phyloP scores from a whole-genome alignment of 2,797 vertebrate genomes.

The Varecia variegata region DNA sequence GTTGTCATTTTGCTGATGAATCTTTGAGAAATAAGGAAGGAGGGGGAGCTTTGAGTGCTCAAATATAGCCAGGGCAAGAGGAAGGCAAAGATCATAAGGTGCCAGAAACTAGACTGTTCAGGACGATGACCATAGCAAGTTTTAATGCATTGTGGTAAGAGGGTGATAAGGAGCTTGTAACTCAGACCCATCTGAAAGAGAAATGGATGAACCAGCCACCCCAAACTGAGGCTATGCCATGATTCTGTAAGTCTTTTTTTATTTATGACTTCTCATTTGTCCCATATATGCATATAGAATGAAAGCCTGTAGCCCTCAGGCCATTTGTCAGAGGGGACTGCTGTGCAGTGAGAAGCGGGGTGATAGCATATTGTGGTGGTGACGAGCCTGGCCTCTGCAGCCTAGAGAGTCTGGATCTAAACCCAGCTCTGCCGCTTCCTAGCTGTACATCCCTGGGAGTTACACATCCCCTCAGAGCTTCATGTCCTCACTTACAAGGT shows the following conservation, averaged over 20 bases:
- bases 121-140: background rate
- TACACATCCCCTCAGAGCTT: background rate
- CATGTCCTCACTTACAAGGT: background rate
- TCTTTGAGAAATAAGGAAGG: background rate
- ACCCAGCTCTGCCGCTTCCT: background rate
- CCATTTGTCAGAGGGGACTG: background rate
- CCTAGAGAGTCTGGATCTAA: background rate
- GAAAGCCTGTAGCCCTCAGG: background rate
- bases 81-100: background rate
- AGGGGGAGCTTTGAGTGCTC: background rate
- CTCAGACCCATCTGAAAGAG: background rate
- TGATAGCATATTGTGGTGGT: no score
- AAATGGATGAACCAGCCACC: background rate
- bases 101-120: background rate
- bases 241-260: background rate
- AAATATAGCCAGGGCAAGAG: background rate
- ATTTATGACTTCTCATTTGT: background rate
- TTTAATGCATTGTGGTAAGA: background rate
- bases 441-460: background rate
- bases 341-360: background rate
- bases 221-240: background rate
- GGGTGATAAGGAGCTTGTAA: background rate
- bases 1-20: background rate
- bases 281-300: background rate
- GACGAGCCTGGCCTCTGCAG: background rate